Percentiles rank a stretch among this genome's conserved stretches.
These are phyloP conservation scores for Leucosticte australis DNA, from an alignment of 2,113 vertebrate species.

Conservation along the genomic window DNA sequence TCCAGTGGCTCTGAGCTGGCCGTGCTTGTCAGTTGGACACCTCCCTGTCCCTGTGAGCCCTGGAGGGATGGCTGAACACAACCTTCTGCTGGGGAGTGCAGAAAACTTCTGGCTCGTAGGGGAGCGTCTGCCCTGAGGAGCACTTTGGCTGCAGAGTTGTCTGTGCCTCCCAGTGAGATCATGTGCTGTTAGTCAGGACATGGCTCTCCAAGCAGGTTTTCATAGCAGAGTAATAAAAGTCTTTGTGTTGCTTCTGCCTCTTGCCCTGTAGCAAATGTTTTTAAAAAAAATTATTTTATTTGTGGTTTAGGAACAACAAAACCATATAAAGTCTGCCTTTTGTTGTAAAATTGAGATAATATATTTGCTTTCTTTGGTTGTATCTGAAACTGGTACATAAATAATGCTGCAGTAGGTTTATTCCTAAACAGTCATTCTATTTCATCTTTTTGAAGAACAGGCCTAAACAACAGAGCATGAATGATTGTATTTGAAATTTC, in stretches of 20 bases:
- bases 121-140: not conserved
- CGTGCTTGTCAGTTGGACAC: not conserved
- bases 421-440: not conserved
- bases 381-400: not conserved
- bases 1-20: not conserved
- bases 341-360: not conserved
- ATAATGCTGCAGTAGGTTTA: not conserved
- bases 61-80: accelerated
- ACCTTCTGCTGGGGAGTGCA: not conserved
- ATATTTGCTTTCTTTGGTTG: not conserved
- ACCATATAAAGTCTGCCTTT: not conserved
- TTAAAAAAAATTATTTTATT: not conserved
- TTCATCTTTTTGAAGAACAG: not conserved
- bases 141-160: not conserved
- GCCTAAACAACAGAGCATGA: not conserved
- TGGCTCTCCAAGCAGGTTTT: not conserved
- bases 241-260: not conserved
- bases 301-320: not conserved
- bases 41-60: not conserved
- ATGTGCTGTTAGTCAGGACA: accelerated
- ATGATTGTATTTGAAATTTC: not conserved
- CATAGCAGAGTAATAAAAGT: not conserved
- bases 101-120: accelerated
- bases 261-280: not conserved
- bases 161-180: not conserved